These are phyloP conservation scores for Melanogrammus aeglefinus DNA, from an alignment of 2,797 vertebrate genomes.

Conservation along the genomic window DNA sequence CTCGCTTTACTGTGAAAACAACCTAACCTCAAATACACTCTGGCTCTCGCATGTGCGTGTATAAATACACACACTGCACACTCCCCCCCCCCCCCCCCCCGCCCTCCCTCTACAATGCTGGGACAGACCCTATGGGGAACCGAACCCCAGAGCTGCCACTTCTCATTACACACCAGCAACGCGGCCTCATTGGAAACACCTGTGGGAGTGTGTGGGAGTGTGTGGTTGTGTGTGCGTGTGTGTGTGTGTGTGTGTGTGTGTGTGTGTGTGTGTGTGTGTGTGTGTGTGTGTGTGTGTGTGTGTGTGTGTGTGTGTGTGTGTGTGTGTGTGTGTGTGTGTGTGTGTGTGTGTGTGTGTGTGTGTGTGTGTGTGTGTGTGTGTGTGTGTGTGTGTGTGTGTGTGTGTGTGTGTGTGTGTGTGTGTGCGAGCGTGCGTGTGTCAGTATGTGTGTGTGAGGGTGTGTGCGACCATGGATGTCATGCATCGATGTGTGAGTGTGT, in stretches of 20 bases:
- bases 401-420: slow-evolving; percentile 33
- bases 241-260: slow-evolving; percentile 19
- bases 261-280: slow-evolving; percentile 23
- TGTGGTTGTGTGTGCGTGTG: slow-evolving; percentile 28
- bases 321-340: slow-evolving; percentile 27
- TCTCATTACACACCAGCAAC: slow-evolving; percentile 65
- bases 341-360: slow-evolving; percentile 18
- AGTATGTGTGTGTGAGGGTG: slow-evolving; percentile 17
- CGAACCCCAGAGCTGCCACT: slow-evolving; percentile 68
- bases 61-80: slow-evolving; percentile 40
- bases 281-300: slow-evolving; percentile 23
- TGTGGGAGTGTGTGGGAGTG: slow-evolving; percentile 38
- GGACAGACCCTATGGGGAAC: slow-evolving; percentile 62
- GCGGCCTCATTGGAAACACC: slow-evolving; percentile 71
- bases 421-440: slow-evolving; percentile 39
- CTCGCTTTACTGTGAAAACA: slow-evolving; percentile 71
- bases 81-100: slow-evolving; percentile 16
- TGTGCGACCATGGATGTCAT: background rate
- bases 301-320: slow-evolving; percentile 35
- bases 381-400: slow-evolving; percentile 14
- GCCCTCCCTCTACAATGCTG: slow-evolving; percentile 47
- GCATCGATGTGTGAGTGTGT: slow-evolving; percentile 19
- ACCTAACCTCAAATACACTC: slow-evolving; percentile 64
- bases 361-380: slow-evolving; percentile 36
- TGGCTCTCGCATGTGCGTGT: slow-evolving; percentile 52